Percentiles rank a stretch among this genome's conserved stretches.
phyloP scores from a whole-genome alignment of 2,888 invertebrate genomes.

The Pelosia muscerda region DNA sequence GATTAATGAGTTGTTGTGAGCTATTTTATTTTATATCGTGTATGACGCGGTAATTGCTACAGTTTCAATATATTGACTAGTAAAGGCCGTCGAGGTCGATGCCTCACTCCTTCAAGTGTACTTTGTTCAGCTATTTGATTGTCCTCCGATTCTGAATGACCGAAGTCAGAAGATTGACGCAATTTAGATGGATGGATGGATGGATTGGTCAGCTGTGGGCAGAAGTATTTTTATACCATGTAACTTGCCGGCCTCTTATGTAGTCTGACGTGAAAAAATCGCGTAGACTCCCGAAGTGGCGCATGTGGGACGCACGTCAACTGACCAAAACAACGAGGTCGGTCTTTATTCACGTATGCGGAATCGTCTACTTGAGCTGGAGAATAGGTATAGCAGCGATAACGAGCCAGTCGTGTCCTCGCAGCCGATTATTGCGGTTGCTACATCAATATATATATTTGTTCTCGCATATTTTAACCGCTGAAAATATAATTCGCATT shows the following conservation, averaged over 20 bases:
- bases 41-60: slow-evolving; percentile 60
- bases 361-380: slow-evolving; percentile 73
- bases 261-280: slow-evolving; percentile 62
- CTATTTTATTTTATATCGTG: slow-evolving; percentile 62
- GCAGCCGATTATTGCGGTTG: slow-evolving; percentile 84
- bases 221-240: slow-evolving; percentile 35
- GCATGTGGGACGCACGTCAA: slow-evolving; percentile 77
- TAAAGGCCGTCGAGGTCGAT: slow-evolving; percentile 55
- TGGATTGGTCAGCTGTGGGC: slow-evolving; percentile 29
- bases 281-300: slow-evolving; percentile 59
- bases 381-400: slow-evolving; percentile 81
- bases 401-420: slow-evolving; percentile 83
- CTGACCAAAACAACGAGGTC: slow-evolving; percentile 77
- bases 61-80: slow-evolving; percentile 59
- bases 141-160: slow-evolving; percentile 20
- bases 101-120: slow-evolving; percentile 37
- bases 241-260: slow-evolving; percentile 38
- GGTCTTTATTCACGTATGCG: slow-evolving; percentile 73
- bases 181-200: slow-evolving; percentile 37
- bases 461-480: slow-evolving; percentile 59
- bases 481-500: slow-evolving; percentile 56
- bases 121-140: slow-evolving; percentile 26
- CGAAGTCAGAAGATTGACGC: slow-evolving; percentile 22
- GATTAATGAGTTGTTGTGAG: slow-evolving; percentile 60
- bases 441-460: slow-evolving; percentile 62